Evolutionary conservation across 2,113 vertebrate genomes (phyloP), one percentile per base, ranked within the genome.

Genomic region (Lepus europaeus): DNA sequence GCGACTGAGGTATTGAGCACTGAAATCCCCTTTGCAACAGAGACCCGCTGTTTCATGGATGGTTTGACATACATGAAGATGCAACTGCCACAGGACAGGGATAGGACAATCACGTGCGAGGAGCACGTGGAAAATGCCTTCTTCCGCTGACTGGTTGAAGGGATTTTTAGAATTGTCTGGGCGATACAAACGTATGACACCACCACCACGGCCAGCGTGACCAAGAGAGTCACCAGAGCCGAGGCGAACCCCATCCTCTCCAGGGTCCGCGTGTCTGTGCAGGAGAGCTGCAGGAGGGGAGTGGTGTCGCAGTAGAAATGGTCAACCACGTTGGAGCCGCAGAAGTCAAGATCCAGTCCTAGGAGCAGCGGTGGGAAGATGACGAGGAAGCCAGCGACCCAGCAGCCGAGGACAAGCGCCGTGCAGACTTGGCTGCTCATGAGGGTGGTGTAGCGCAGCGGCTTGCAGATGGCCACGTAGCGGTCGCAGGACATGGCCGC

Each of bases 41-140:
- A 95, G 36, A 81, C 6, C 19, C 25, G 97, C 59, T 96, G 88
- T 49, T 90, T 95, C 59, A 96, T 77, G 14, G 91, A 97, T 3
- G 95, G 96, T 36, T 95, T 97, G n/a, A 96, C 63, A 63, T 98
- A 98, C 87, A 98, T 93, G 69, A 96, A 97, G 63, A 97, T 96
- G 25, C 95, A 88, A 19, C 94, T 97, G 56, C 97, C 96, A 13
- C 97, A 97, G 3, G 96, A 97, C 14, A 98, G 84, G 3, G 86
- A 86, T 49, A 97, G 89, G 14, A 98, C 94, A 17, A 91, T 79
- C 84, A 97, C 80, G 84, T 98, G 97, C 68, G 96, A 98, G 8
- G 96, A 96, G 27, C 97, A 97, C 0, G 93, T 97, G 9, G 97
- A 97, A 88, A 97, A 97, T 17, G 94, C 91, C 33, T 97, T 97